A percentile compares a stretch with the other conserved stretches of the same genome.
Conservation (phyloP, 2,797 vertebrate genomes). For the Eidolon dupreanum region DNA sequence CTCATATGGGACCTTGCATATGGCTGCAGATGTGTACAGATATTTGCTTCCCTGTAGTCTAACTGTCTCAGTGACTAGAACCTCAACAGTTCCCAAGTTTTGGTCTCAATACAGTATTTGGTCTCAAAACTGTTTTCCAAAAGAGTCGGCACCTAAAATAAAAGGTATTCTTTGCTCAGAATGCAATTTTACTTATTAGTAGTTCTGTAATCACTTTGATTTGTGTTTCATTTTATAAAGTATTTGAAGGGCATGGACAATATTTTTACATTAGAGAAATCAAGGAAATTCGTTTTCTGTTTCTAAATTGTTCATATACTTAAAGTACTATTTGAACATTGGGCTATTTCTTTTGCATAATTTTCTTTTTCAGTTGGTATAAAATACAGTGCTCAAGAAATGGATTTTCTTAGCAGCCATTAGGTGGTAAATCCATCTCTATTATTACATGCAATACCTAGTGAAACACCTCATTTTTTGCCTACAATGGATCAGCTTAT, state of each 20-base stretch:
- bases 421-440: not conserved
- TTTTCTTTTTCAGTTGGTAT: conserved; percentile 11
- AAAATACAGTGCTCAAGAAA: not conserved
- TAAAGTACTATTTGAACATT: not conserved
- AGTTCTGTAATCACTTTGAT: not conserved
- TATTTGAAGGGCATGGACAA: not conserved
- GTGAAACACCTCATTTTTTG: not conserved
- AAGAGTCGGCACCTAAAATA: not conserved
- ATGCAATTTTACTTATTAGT: not conserved
- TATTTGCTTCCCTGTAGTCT: not conserved
- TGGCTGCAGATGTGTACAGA: not conserved
- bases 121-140: not conserved
- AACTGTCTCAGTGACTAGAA: not conserved
- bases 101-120: not conserved
- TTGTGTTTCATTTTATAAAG: conserved; percentile 24
- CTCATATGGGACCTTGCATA: not conserved
- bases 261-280: conserved; percentile 21
- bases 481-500: not conserved
- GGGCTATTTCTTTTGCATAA: not conserved
- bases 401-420: not conserved
- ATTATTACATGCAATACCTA: not conserved
- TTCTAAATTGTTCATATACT: conserved; percentile 2
- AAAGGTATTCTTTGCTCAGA: not conserved
- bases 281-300: not conserved
- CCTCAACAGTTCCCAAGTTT: not conserved